Evolutionary conservation across 2,797 vertebrate genomes (phyloP).

Genomic region (Falco peregrinus): DNA sequence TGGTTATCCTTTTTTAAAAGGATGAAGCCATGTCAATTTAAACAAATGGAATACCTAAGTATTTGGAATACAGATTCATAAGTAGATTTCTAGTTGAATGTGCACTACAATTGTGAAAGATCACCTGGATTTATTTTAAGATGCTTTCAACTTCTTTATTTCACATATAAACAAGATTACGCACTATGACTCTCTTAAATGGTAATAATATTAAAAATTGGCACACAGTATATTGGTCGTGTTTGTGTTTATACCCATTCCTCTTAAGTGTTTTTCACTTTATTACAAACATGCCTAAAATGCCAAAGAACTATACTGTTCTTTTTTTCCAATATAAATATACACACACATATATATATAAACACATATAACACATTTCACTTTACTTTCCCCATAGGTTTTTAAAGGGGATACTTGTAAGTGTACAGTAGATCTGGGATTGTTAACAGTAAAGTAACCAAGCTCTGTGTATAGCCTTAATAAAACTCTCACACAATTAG

Average conservation of each 20-base stretch:
- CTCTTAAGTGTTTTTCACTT: background rate
- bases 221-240: background rate
- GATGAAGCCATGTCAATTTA: background rate
- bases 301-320: background rate
- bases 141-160: background rate
- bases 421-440: background rate
- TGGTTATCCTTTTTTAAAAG: background rate
- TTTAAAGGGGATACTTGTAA: background rate
- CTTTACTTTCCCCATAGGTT: background rate
- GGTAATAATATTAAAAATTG: background rate
- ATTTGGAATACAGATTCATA: background rate
- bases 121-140: background rate
- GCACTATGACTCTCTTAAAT: background rate
- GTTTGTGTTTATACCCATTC: background rate
- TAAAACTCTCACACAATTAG: background rate
- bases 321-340: too few species aligned
- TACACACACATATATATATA: background rate
- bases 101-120: background rate
- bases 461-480: background rate
- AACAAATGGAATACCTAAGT: background rate
- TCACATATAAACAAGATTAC: background rate
- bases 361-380: accelerated
- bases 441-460: background rate
- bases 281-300: background rate
- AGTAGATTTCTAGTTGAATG: background rate